Base-by-base conservation (phyloP, 30 jellyfish, hydroid and myxozoan species). In the Aurelia aurita region DNA sequence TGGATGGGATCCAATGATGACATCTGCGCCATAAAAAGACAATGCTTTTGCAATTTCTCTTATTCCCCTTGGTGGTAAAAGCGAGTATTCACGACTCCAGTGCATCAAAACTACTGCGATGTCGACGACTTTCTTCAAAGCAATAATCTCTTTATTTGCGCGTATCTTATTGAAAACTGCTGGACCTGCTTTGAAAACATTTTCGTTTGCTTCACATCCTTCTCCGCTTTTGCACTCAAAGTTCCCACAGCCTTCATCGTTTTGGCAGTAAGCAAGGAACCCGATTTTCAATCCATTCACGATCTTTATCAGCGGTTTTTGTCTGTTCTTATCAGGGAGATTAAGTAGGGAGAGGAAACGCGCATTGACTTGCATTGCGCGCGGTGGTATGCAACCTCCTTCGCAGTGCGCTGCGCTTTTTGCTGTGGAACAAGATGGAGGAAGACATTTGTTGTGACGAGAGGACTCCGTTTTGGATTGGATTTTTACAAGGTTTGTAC, bases 1-100 rank as follows among this genome's bases (percentile, higher is more conserved):
- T 49, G 98, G 98, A 67, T 91, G 98, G 25, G 85, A 62, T 14
- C 98, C 98, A 29, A 91, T 68, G 29, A 91, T 85, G 19, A 91
- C 44, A 47, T 62, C 74, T 14, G 92, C 98, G 5, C 98, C 98
- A 21, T 68, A n/a, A n/a, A 49, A 29, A 18, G 46, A 39, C 84
- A 91, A 57, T 15, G 74, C 31, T 8, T 53, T 58, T 3, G 98
- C 98, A 23, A 85, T 3, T 8, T 91, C 91, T 47, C 98, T 69
- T 15, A 88, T 62, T 12, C 85, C 86, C 49, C 72, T 28, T 29
- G 93, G 86, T 26, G 98, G 98, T 3, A 91, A 45, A 22, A 91
- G 69, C 75, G 84, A 55, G 49, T 66, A 66, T 72, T 91, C 98
- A 43, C 58, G 72, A 51, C 98, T 94, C 98, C 98, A 91, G 73